phyloP scores from a whole-genome alignment of 2,797 vertebrate genomes.

The Phyllotis vaccarum region DNA sequence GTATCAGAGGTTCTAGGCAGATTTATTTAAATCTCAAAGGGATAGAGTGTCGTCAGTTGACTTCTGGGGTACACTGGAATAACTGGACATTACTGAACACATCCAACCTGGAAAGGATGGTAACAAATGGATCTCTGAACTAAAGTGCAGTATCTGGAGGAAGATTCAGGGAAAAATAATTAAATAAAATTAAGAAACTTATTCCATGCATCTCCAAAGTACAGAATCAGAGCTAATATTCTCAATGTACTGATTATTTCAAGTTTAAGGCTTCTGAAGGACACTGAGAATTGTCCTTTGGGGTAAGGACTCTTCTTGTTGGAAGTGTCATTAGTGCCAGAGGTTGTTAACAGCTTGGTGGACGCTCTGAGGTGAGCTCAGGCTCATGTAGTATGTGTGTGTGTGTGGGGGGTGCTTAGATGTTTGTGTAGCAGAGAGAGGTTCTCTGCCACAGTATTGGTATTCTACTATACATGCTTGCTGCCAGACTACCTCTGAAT shows the following conservation, averaged over 20 bases:
- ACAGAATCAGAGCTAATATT: background rate
- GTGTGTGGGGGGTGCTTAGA: background rate
- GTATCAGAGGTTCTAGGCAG: slow-evolving; percentile 53
- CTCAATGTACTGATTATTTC: background rate
- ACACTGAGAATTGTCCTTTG: background rate
- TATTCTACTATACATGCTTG: background rate
- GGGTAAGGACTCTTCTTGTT: background rate
- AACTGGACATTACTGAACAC: background rate
- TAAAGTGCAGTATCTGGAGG: background rate
- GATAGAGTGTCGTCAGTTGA: slow-evolving; percentile 62
- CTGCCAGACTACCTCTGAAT: background rate
- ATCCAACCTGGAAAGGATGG: slow-evolving; percentile 28
- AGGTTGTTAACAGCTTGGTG: background rate
- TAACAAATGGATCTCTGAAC: background rate
- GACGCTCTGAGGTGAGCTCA: background rate
- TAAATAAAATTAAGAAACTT: background rate
- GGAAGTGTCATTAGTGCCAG: background rate
- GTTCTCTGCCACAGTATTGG: background rate
- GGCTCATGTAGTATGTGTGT: background rate
- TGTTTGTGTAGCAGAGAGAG: background rate
- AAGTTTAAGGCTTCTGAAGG: background rate
- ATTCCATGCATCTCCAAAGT: background rate
- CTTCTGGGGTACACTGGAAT: slow-evolving; percentile 62
- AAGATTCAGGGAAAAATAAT: background rate
- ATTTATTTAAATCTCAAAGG: slow-evolving; percentile 77